Evolutionary conservation across 2,113 vertebrate genomes (phyloP).

Genomic region (Nyctibius bracteatus): DNA sequence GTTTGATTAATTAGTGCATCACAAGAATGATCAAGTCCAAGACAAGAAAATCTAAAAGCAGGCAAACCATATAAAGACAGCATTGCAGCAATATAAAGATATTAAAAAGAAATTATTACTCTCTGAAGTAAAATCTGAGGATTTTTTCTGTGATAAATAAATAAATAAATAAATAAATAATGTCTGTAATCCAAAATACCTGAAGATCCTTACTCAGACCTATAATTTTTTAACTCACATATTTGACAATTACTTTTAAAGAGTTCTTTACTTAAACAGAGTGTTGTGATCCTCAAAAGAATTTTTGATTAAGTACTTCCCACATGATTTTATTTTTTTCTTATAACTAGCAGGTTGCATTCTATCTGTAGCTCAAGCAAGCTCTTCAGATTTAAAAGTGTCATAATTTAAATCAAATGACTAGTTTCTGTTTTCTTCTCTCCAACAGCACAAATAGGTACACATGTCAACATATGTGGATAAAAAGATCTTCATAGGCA

Average conservation of each 20-base stretch:
- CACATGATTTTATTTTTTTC: background rate
- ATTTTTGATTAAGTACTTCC: slow-evolving; percentile 4
- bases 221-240: background rate
- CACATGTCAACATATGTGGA: background rate
- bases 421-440: background rate
- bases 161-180: background rate
- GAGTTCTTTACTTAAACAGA: background rate
- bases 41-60: background rate
- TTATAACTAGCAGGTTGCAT: background rate
- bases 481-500: background rate
- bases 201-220: background rate
- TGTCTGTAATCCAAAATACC: background rate
- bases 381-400: background rate
- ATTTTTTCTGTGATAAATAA: background rate
- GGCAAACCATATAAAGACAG: background rate
- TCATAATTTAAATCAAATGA: background rate
- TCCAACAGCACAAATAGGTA: background rate
- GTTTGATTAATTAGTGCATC: background rate
- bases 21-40: background rate
- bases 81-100: background rate
- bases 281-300: background rate
- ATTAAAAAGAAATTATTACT: background rate
- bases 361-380: background rate
- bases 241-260: background rate
- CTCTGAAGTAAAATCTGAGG: background rate